Base-by-base conservation (phyloP, 1,140 invertebrate genomes). In the Diprion similis region DNA sequence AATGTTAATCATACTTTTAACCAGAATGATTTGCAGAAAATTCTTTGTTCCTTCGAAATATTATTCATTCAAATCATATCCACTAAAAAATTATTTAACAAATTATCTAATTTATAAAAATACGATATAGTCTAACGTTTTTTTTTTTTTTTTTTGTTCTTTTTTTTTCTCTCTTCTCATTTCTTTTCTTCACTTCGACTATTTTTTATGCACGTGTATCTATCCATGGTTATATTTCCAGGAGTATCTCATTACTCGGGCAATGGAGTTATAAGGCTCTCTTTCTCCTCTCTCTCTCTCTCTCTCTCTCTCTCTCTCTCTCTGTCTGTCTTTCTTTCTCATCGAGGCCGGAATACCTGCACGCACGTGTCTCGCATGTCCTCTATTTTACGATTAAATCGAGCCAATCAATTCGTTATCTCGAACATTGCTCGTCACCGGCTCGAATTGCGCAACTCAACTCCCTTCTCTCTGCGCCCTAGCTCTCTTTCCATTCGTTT, bases 171-270 rank as follows among this genome's bases (percentile, higher is more conserved):
- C 24, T 37, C n/a, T n/a, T n/a, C n/a, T n/a, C n/a, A n/a, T 51
- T 51, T 51, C 15, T 51, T 51, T 51, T 51, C 15, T 51, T 51
- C n/a, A 37, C 24, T 37, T 37, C 6, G 24, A 37, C 24, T 37
- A 37, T 37, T 37, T 37, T 37, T 37, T 37, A 37, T 10, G 51
- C 3, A 59, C 11, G n/a, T 59, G 51, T 59, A 59, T 15, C 51
- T 17, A 59, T 13, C 1, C 24, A 37, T 6, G 24, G 24, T 1
- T 37, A 78, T 80, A 81, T 85, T 86, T 84, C 85, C 83, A 85
- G 83, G 83, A 80, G 80, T 86, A 86, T 86, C 83, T 86, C 85
- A 85, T 86, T 86, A 85, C 84, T 81, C 68, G 78, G 74, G 72
- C 81, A 75, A 80, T 37, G 24, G 24, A 37, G 68, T 78, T 76